Base-by-base conservation (phyloP, 1,140 invertebrate genomes). In the Scaptomyza montana region DNA sequence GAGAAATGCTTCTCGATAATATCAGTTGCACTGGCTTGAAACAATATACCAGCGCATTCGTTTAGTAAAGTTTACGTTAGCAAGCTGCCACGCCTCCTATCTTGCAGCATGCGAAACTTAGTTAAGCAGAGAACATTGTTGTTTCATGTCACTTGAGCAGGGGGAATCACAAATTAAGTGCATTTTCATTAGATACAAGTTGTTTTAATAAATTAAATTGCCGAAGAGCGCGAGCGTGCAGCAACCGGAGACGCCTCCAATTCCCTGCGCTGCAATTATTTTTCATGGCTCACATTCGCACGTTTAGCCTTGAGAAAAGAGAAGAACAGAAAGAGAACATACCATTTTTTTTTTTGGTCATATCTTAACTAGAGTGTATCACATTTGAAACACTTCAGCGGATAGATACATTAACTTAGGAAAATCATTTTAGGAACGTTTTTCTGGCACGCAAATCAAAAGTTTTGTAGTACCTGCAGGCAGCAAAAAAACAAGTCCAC, bases 161-260 rank as follows among this genome's bases (percentile, higher is more conserved):
- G 33, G 69, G 43, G 50, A 43, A 12, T 43, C 57, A 28, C 66
- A 74, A 69, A 69, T 74, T 74, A 63, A 74, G 66, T 63, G 66
- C 71, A 74, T 74, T 74, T 74, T 74, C 71, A 74, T 74, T 74
- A 74, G 71, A 70, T 74, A 57, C 51, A 74, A 74, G 65, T 63
- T 74, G 71, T 63, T 74, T 74, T 74, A 56, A 70, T 74, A 74
- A 74, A 74, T 74, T 74, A 69, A 74, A 74, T 74, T 74, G 46
- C 55, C 63, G 55, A 36, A 2, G 21, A 25, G 21, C 21, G 33
- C 33, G 33, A 9, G 33, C 33, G 33, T 7, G 8, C 33, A 9
- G 49, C 49, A 72, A 66, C 54, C 66, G 5, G 56, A 68, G 43
- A 33, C 51, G 70, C 41, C 43, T 68, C 64, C 55, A 33, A 33